phyloP scores from a whole-genome alignment of 2,888 invertebrate genomes.

The Agrochola macilenta region DNA sequence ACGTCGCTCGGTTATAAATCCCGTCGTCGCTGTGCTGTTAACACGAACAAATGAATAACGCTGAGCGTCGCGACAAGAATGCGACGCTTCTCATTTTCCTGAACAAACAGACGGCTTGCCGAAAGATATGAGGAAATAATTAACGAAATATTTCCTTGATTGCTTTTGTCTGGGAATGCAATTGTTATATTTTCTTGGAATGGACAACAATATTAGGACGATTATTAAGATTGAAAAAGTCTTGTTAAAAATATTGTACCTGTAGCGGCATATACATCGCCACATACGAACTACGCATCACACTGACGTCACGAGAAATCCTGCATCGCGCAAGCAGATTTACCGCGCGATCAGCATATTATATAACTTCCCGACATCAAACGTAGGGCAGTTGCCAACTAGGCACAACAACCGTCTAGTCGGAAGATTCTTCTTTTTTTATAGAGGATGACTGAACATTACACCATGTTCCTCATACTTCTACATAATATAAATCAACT shows the following conservation, averaged over 20 bases:
- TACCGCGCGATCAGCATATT: too few species aligned
- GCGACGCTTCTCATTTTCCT: constrained; percentile 71
- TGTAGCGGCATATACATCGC: too few species aligned
- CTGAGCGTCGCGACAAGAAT: constrained; percentile 68
- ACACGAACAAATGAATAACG: constrained; percentile 77
- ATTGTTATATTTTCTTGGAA: neutral
- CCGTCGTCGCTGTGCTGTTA: constrained; percentile 52
- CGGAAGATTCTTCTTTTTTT: too few species aligned
- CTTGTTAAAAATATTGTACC: neutral
- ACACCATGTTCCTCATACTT: too few species aligned
- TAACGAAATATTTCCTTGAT: constrained; percentile 23
- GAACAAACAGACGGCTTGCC: constrained; percentile 60
- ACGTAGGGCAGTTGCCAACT: too few species aligned
- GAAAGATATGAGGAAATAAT: constrained; percentile 54
- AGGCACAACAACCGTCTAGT: too few species aligned
- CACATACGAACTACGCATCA: too few species aligned
- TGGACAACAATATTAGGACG: neutral
- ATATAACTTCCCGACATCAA: too few species aligned
- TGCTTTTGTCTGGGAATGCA: constrained; percentile 18
- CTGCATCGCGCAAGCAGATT: too few species aligned
- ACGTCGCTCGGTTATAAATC: constrained; percentile 40
- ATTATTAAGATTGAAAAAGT: neutral
- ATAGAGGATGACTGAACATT: too few species aligned
- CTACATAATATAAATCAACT: too few species aligned
- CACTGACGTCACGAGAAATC: too few species aligned